Conservation (phyloP, 2,888 invertebrate species). For the Folsomia candida region DNA sequence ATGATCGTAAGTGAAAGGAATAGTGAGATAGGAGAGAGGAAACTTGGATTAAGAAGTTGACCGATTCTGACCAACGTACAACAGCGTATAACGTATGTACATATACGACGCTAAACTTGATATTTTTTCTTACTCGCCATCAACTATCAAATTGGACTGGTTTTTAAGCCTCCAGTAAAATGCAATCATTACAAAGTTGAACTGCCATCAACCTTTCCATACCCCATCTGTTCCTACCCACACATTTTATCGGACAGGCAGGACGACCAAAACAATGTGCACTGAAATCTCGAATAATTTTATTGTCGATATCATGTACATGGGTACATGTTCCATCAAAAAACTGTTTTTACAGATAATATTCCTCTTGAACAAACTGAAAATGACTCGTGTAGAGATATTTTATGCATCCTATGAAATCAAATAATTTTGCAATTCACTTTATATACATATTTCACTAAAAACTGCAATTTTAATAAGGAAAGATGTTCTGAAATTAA, state of each 20-base stretch:
- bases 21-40: too few species aligned
- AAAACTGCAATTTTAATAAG: too few species aligned
- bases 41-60: neutral
- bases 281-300: neutral
- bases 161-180: slow-evolving; percentile 43
- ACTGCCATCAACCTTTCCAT: slow-evolving; percentile 16
- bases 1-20: too few species aligned
- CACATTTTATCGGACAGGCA: neutral
- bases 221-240: slow-evolving; percentile 23
- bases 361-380: too few species aligned
- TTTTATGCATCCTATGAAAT: too few species aligned
- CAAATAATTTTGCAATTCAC: too few species aligned
- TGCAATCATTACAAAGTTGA: slow-evolving; percentile 16
- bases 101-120: neutral
- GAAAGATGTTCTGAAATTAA: too few species aligned
- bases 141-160: slow-evolving; percentile 25
- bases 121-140: neutral
- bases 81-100: too few species aligned
- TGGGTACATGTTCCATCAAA: too few species aligned
- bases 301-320: neutral
- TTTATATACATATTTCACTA: too few species aligned
- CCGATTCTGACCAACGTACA: neutral
- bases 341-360: too few species aligned
- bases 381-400: too few species aligned
- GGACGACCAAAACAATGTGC: neutral